Evolutionary conservation across 2,888 invertebrate species (phyloP), one percentile per base, ranked within the genome.

Genomic region (Dicranocentrus wangi): DNA sequence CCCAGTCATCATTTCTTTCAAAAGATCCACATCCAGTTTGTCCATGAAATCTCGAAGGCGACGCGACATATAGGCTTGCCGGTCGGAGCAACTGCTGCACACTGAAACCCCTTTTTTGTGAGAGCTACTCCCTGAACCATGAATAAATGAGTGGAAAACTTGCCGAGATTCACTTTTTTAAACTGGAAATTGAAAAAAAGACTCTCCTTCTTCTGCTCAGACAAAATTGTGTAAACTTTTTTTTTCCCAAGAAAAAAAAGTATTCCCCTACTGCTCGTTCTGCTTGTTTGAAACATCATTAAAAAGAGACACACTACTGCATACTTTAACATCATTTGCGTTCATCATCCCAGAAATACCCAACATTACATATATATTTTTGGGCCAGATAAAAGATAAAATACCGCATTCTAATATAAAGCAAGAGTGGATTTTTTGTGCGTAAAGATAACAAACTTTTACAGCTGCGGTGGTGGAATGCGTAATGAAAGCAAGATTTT

Each of bases 271-370:
- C n/a, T 25, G 42, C 42, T 25, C 66, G 25, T 66, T n/a, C n/a
- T 39, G 70, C 72, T 63, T 63, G 60, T 53, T 53, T 42, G 53
- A 60, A 60, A 51, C 61, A 71, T 53, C 72, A 73, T 73, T 73
- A 73, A 63, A 73, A 73, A 43, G 53, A 63, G 63, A 43, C 51
- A 51, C 21, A 53, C 39, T 19, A 42, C 17, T 51, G 72, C 72
- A 63, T 73, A 42, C 27, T 73, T 63, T 63, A 73, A 21, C 61
- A 73, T 63, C 72, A 63, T 73, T 73, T 73, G 15, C 51, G n/a
- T 32, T 63, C 39, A 53, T 63, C 51, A 61, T 47, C 7, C 47
- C n/a, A n/a, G n/a, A n/a, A n/a, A n/a, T n/a, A n/a, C n/a, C n/a
- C n/a, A n/a, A n/a, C n/a, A n/a, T n/a, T n/a, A n/a, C n/a, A n/a